Percentiles rank a stretch among this genome's conserved stretches.
Evolutionary conservation across 2,797 vertebrate genomes (phyloP).

Genomic region (Acanthiza pusilla): DNA sequence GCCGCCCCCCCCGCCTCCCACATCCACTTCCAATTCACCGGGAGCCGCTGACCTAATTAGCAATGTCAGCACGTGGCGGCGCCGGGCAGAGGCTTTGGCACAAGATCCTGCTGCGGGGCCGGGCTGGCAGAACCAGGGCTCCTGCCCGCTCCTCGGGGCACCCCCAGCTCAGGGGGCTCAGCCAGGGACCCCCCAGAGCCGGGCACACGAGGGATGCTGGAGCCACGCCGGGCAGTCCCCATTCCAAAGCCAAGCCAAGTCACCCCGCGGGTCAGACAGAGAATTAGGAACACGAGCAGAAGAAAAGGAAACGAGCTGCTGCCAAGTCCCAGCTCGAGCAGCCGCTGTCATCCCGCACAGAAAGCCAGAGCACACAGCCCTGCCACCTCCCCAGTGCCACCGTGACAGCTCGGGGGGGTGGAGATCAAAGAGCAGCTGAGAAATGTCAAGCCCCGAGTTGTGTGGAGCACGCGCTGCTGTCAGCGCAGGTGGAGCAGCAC

Average conservation of each 20-base stretch:
- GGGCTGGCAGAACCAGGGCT: not conserved
- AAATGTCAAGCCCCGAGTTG: not conserved
- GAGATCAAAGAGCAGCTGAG: not conserved
- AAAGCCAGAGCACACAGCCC: not conserved
- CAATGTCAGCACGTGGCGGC: not conserved
- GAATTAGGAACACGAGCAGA: not conserved
- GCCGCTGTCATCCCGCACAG: rapidly evolving
- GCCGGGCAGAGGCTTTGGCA: not conserved
- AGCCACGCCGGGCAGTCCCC: rapidly evolving
- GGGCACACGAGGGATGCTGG: rapidly evolving
- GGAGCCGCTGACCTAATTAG: constrained; percentile 63
- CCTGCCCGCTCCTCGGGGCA: not conserved
- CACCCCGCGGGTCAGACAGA: rapidly evolving
- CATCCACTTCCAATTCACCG: not conserved
- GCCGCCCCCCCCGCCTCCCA: not conserved
- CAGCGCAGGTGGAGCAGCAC: not conserved
- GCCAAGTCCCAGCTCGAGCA: rapidly evolving
- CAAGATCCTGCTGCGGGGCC: not conserved
- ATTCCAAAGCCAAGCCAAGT: rapidly evolving
- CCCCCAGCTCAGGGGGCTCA: rapidly evolving
- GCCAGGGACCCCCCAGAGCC: not conserved
- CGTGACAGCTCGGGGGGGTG: not conserved
- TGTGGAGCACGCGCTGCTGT: not conserved
- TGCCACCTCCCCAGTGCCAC: rapidly evolving
- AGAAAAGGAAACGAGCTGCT: not conserved